Conservation (phyloP, 1,140 invertebrate species). For the Drosophila takahashii region DNA sequence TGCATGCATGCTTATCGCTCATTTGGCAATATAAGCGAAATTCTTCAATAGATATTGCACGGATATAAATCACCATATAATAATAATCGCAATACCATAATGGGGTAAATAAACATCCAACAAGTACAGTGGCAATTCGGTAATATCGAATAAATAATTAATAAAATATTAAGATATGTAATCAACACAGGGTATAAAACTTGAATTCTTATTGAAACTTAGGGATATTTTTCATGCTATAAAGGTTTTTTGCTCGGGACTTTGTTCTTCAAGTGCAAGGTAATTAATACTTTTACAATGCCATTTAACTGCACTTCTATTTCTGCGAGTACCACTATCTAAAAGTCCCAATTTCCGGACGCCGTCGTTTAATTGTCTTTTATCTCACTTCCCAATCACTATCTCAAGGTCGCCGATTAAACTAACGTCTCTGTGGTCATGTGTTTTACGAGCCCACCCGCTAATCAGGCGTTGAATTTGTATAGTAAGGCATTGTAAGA, state of each 20-base stretch:
- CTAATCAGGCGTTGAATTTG: constrained; percentile 5
- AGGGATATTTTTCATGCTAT: too few species aligned
- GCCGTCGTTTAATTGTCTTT: not conserved
- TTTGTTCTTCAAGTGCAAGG: not conserved
- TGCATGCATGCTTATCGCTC: constrained; percentile 4
- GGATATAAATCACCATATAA: constrained; percentile 23
- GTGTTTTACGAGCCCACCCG: constrained; percentile 4
- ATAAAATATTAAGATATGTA: too few species aligned
- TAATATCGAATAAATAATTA: too few species aligned
- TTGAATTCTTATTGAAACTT: too few species aligned
- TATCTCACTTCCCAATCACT: constrained; percentile 12
- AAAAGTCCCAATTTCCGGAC: constrained; percentile 8
- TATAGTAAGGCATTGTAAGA: not conserved
- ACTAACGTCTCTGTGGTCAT: constrained; percentile 14
- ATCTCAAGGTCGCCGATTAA: constrained; percentile 28
- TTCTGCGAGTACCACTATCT: not conserved
- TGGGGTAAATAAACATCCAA: not conserved
- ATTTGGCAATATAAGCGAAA: constrained; percentile 6
- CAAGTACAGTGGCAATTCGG: not conserved
- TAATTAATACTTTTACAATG: not conserved
- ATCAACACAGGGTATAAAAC: too few species aligned
- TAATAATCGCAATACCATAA: constrained; percentile 1
- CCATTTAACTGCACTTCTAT: constrained; percentile 1
- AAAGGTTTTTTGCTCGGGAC: not conserved
- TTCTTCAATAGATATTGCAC: constrained; percentile 4